Evolutionary conservation across 35 echinoderm and acorn worm species (phyloP), one percentile per base, ranked within the genome.

Genomic region (Chiridota heheva): DNA sequence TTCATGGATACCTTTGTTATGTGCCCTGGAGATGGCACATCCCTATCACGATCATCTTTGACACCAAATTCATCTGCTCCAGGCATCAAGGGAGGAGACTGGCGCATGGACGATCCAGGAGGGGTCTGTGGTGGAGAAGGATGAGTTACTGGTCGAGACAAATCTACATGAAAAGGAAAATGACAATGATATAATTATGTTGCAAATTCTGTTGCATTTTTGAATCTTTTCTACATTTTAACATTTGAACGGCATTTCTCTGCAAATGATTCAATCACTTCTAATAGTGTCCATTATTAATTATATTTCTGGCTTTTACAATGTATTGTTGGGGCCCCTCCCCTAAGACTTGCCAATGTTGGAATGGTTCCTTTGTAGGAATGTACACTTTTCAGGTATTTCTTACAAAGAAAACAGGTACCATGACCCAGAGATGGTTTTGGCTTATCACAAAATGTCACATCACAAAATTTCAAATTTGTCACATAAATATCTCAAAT

Each of bases 41-140:
- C 27, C 30, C 36, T 32, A 7, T 72, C 68, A 44, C 68, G 36
- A 44, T 83, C 63, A 15, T 51, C 64, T 71, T 63, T 51, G 16
- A 42, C 25, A 22, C n/a, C 63, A 57, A 81, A 82, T 28, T 56
- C 26, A 4, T 86, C 90, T 42, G 62, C 67, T 44, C 58, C 62
- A 17, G 73, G 48, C 17, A 89, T 30, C 2, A 73, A 48, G 32
- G 87, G 75, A 13, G 84, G 77, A 40, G 88, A 91, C 27, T 87
- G 82, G 15, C 84, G 84, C 16, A 96, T 38, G n/a, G 88, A 96
- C 2, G 93, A 96, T 2, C 93, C 88, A 0, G 93, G 87, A 40
- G 93, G 93, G 0, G 92, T 90, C 15, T 83, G 83, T 0, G 93
- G 93, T 17, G 88, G 93, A 42, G 93, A 96, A 22, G 93, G 93